Percentiles rank a stretch among this genome's conserved stretches.
Conservation (phyloP, 2,797 vertebrate genomes). For the Sebastolobus altivelis region DNA sequence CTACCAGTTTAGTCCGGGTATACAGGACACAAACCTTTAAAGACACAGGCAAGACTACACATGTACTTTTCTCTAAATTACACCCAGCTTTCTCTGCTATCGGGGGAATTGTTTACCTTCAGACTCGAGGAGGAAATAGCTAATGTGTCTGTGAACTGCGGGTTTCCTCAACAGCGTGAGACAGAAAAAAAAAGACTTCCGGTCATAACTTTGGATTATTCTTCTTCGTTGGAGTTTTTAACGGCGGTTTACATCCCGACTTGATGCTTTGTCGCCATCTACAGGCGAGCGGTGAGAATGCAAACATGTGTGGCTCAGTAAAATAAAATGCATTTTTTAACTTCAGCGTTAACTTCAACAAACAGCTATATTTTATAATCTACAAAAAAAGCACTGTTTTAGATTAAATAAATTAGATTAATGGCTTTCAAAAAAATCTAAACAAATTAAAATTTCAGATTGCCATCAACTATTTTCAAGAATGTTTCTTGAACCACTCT, state of each 20-base stretch:
- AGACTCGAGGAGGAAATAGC: slow-evolving; percentile 30
- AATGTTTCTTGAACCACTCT: too few species aligned
- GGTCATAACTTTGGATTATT: slow-evolving; percentile 65
- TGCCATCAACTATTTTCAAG: too few species aligned
- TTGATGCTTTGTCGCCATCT: not conserved
- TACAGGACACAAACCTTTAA: not conserved
- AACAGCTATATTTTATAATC: too few species aligned
- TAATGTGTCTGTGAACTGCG: slow-evolving; percentile 16
- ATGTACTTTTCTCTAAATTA: not conserved
- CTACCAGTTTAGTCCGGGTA: not conserved
- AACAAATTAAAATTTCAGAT: too few species aligned
- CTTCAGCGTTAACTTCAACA: too few species aligned
- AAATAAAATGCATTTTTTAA: too few species aligned
- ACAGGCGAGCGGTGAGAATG: not conserved
- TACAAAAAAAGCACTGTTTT: too few species aligned
- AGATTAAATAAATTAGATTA: too few species aligned
- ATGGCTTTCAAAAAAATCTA: too few species aligned
- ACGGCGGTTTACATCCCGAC: not conserved
- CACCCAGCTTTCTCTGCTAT: accelerated
- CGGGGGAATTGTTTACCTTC: slow-evolving; percentile 55
- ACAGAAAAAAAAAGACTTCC: slow-evolving; percentile 58
- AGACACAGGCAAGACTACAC: accelerated
- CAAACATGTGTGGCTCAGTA: too few species aligned
- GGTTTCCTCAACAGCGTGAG: slow-evolving; percentile 67
- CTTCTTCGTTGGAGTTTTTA: slow-evolving; percentile 26